Evolutionary conservation across 1,140 invertebrate genomes (phyloP).

Genomic region (Heterodera carotae): DNA sequence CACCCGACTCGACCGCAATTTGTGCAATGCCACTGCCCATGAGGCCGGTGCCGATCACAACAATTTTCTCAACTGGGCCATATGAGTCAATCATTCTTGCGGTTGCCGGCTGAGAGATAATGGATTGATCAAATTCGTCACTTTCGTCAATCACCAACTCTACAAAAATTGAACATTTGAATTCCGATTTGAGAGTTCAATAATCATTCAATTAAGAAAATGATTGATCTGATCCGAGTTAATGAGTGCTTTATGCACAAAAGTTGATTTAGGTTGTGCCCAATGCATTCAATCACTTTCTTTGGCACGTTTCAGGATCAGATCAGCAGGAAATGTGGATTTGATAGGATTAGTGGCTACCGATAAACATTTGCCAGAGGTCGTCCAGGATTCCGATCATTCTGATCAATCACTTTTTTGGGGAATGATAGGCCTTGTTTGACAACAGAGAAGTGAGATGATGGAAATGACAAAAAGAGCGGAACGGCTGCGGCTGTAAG

Average conservation of each 20-base stretch:
- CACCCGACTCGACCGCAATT: conserved; percentile 53
- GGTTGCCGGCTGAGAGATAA: background rate
- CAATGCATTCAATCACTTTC: background rate
- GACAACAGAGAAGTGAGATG: no score
- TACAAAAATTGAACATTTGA: background rate
- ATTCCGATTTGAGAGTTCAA: no score
- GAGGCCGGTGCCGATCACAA: conserved; percentile 57
- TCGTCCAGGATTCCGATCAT: background rate
- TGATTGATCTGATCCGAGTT: no score
- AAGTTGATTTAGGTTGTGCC: no score
- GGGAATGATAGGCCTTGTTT: no score
- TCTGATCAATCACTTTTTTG: background rate
- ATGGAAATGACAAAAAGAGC: no score
- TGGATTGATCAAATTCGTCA: background rate
- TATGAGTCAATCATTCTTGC: background rate
- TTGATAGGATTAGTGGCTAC: background rate
- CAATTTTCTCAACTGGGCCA: conserved; percentile 46
- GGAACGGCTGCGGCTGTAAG: no score
- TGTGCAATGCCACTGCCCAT: conserved; percentile 63
- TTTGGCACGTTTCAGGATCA: background rate
- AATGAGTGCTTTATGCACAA: no score
- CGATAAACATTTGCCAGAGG: background rate
- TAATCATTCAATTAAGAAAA: background rate
- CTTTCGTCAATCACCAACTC: background rate
- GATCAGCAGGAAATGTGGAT: background rate